Percentiles rank a stretch among this genome's conserved stretches.
These are phyloP conservation scores for Oreochromis aureus DNA, from an alignment of 2,113 vertebrate species.

Conservation along the genomic window DNA sequence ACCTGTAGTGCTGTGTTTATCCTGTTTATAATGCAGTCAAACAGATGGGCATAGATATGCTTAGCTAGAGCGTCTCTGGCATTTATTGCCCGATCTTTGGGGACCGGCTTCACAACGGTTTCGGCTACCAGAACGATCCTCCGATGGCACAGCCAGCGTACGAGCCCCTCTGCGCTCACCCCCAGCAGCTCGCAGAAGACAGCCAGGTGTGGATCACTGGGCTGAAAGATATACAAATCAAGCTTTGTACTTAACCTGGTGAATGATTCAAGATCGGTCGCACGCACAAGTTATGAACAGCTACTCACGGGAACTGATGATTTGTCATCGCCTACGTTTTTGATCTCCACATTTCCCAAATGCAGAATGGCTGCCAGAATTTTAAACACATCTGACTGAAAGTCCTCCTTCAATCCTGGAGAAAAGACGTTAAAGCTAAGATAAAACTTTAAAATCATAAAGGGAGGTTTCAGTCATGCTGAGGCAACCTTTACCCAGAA, in stretches of 20 bases:
- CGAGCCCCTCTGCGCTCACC: constrained; percentile 61
- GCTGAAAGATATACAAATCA: constrained; percentile 54
- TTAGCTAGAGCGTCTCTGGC: constrained; percentile 91
- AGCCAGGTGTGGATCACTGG: constrained; percentile 76
- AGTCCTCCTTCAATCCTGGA: constrained; percentile 82
- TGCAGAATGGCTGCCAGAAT: constrained; percentile 89
- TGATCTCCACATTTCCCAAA: constrained; percentile 86
- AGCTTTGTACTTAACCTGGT: background rate
- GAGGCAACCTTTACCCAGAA: constrained; percentile 76
- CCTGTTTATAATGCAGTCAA: constrained; percentile 84
- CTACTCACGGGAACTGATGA: constrained; percentile 83
- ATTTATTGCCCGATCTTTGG: constrained; percentile 77
- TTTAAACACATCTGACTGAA: constrained; percentile 88
- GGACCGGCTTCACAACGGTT: constrained; percentile 86
- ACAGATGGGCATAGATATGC: constrained; percentile 91
- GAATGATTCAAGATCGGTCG: background rate
- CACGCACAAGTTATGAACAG: background rate
- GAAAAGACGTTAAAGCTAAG: background rate
- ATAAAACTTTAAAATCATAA: background rate
- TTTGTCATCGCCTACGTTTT: constrained; percentile 74
- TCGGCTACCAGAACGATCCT: constrained; percentile 83
- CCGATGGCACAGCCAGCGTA: constrained; percentile 84
- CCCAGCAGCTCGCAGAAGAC: constrained; percentile 85
- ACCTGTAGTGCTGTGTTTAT: constrained; percentile 87
- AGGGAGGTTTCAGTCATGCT: background rate